These are phyloP conservation scores for Poecilia latipinna DNA, from an alignment of 2,113 vertebrate species.

Conservation along the genomic window DNA sequence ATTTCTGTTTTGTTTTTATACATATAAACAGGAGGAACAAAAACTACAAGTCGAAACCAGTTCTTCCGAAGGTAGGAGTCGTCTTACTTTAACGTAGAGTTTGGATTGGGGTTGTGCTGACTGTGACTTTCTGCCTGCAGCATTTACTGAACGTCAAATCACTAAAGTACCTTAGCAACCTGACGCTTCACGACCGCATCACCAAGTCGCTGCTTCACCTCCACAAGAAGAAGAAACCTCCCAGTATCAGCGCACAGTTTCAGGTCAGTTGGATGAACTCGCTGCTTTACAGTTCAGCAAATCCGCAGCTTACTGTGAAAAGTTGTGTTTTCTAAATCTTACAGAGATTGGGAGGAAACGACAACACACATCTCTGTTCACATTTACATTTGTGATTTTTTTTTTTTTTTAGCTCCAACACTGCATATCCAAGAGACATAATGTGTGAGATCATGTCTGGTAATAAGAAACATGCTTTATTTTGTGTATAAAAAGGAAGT, in stretches of 20 bases:
- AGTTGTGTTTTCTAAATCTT: slow-evolving; percentile 24
- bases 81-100: neutral
- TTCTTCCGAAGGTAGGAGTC: slow-evolving; percentile 91
- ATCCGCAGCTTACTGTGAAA: slow-evolving; percentile 16
- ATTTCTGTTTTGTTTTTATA: neutral
- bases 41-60: slow-evolving; percentile 90
- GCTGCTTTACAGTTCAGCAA: slow-evolving; percentile 3
- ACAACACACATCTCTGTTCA: neutral
- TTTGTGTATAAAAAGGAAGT: slow-evolving; percentile 1
- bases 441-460: slow-evolving; percentile 59
- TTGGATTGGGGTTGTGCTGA: neutral
- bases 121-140: slow-evolving; percentile 67
- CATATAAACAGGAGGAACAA: slow-evolving; percentile 88
- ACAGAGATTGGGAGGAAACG: slow-evolving; percentile 1
- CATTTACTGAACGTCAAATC: slow-evolving; percentile 95
- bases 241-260: slow-evolving; percentile 98
- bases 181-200: slow-evolving; percentile 95
- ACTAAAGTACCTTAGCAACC: slow-evolving; percentile 92
- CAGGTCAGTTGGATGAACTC: slow-evolving; percentile 82
- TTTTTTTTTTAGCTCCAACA: neutral
- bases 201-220: slow-evolving; percentile 97
- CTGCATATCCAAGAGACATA: slow-evolving; percentile 29
- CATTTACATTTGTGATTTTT: slow-evolving; percentile 14
- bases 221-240: slow-evolving; percentile 99
- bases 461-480: neutral